These are phyloP conservation scores for Halcyon malimbica DNA, from an alignment of 2,113 vertebrate species.

Conservation along the genomic window DNA sequence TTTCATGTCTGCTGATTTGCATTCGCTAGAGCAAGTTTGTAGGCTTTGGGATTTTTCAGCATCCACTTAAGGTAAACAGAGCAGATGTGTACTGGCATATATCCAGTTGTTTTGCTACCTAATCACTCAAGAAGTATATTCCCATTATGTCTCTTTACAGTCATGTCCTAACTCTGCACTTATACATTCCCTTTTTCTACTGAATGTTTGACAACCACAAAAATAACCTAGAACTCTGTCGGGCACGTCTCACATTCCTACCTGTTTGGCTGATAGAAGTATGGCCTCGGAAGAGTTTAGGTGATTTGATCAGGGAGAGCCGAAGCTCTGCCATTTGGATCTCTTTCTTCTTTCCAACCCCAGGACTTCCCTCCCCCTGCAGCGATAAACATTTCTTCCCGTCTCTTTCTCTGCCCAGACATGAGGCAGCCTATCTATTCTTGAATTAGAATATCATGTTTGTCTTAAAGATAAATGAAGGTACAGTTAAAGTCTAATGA, in stretches of 20 bases:
- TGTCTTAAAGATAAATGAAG: conserved; percentile 61
- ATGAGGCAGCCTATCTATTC: background rate
- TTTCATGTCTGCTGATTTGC: background rate
- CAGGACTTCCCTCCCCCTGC: background rate
- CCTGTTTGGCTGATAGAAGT: background rate
- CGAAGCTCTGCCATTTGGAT: background rate
- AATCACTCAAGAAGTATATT: background rate
- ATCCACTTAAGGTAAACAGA: background rate
- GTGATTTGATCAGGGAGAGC: background rate
- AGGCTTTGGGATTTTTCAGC: background rate
- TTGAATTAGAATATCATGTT: conserved; percentile 29
- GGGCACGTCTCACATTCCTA: rapidly evolving
- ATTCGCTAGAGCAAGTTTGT: background rate
- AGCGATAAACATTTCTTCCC: background rate
- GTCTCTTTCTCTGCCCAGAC: background rate
- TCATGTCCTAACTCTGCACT: background rate
- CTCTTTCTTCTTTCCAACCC: background rate
- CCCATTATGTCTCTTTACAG: background rate
- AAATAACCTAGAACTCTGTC: background rate
- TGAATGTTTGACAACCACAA: background rate
- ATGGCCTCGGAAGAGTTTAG: background rate
- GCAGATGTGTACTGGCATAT: background rate
- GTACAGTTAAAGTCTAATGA: conserved; percentile 67
- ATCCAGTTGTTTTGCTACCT: background rate
- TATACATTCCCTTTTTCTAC: background rate